phyloP scores from a whole-genome alignment of 2,888 invertebrate species.

The Drosophila macrothrix region DNA sequence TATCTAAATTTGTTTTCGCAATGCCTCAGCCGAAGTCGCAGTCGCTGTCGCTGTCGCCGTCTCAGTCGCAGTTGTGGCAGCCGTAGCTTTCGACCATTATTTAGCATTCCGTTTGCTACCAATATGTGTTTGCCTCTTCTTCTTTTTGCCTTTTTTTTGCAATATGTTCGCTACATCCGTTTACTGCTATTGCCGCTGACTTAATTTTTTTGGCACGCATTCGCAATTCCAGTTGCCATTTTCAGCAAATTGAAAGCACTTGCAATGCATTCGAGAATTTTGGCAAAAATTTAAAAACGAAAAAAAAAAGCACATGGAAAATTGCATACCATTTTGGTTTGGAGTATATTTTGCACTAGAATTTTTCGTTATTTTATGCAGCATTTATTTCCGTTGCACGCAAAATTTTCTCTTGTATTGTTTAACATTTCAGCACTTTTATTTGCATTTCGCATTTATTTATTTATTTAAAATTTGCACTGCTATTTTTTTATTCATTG shows the following conservation, averaged over 20 bases:
- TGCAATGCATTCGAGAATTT: constrained; percentile 6
- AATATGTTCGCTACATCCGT: constrained; percentile 52
- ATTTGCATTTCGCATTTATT: constrained; percentile 5
- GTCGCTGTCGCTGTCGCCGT: constrained; percentile 14
- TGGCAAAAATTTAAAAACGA: not conserved
- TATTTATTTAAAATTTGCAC: not conserved
- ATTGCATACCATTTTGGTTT: not conserved
- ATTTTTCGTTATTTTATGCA: not conserved
- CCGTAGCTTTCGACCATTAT: constrained; percentile 28
- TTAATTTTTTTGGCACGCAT: constrained; percentile 32
- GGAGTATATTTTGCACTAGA: not conserved
- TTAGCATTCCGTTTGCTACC: constrained; percentile 33
- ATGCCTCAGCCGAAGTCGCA: constrained; percentile 38
- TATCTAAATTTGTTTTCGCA: constrained; percentile 80
- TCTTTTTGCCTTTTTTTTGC: constrained; percentile 19
- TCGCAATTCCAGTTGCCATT: constrained; percentile 32
- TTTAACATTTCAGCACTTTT: constrained; percentile 5
- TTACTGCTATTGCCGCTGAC: constrained; percentile 31
- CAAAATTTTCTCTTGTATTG: constrained; percentile 11
- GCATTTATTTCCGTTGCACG: not conserved
- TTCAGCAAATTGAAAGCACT: constrained; percentile 18
- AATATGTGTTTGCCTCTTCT: constrained; percentile 8
- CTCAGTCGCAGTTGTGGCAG: constrained; percentile 9
- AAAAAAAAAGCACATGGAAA: not conserved
- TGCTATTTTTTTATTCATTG: not conserved